These are phyloP conservation scores for Psephotus haematonotus DNA, from an alignment of 2,113 vertebrate genomes.

Conservation along the genomic window DNA sequence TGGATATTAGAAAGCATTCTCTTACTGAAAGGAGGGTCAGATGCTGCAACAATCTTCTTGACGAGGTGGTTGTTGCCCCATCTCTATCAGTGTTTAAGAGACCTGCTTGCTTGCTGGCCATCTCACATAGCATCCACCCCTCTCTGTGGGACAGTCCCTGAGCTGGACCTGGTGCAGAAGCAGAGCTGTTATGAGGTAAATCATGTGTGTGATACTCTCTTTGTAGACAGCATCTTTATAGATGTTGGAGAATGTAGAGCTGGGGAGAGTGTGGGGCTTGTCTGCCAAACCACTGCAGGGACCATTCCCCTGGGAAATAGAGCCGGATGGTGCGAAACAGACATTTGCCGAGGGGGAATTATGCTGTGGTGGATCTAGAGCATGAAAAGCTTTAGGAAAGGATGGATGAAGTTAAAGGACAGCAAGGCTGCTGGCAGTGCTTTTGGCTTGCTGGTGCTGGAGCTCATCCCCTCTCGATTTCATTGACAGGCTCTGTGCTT, in stretches of 20 bases:
- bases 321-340: background rate
- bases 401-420: background rate
- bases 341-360: background rate
- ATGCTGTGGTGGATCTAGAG: background rate
- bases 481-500: background rate
- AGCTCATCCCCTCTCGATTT: background rate
- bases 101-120: background rate
- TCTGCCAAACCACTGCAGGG: background rate
- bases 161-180: background rate
- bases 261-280: background rate
- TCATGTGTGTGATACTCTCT: rapidly evolving
- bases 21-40: background rate
- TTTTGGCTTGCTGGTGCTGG: background rate
- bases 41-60: background rate
- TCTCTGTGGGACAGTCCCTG: rapidly evolving
- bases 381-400: background rate
- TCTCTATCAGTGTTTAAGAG: background rate
- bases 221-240: background rate
- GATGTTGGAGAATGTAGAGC: background rate
- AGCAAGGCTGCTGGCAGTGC: background rate
- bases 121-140: background rate
- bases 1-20: background rate
- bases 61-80: background rate
- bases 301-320: background rate
- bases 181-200: background rate